Conservation (phyloP, 2,797 vertebrate species). For the Glyptemys insculpta region DNA sequence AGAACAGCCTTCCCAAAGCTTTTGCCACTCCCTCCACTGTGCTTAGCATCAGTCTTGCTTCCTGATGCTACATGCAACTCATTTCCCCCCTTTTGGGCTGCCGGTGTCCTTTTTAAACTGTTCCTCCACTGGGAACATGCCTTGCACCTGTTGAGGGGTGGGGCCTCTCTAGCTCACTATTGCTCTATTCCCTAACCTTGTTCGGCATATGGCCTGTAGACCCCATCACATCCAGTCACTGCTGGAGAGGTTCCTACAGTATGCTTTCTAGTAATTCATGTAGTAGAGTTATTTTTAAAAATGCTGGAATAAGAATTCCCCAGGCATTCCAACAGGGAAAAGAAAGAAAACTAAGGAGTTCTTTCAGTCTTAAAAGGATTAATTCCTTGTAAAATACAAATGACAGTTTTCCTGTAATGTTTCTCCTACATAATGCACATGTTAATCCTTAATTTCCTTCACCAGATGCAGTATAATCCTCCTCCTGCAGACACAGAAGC, state of each 20-base stretch:
- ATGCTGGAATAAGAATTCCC: slow-evolving; percentile 31
- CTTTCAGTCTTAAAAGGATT: slow-evolving; percentile 72
- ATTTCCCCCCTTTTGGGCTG: too few species aligned
- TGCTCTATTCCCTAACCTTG: too few species aligned
- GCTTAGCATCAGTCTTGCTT: too few species aligned
- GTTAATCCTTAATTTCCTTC: slow-evolving; percentile 75
- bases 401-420: slow-evolving; percentile 65
- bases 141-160: too few species aligned
- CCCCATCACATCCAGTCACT: not conserved
- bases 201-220: too few species aligned
- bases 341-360: slow-evolving; percentile 26
- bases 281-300: slow-evolving; percentile 6
- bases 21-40: too few species aligned
- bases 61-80: too few species aligned
- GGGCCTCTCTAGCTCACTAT: too few species aligned
- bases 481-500: slow-evolving; percentile 51
- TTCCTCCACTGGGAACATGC: too few species aligned
- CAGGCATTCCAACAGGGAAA: slow-evolving; percentile 14
- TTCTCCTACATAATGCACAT: slow-evolving; percentile 56
- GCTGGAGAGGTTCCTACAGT: not conserved
- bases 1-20: too few species aligned
- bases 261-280: not conserved
- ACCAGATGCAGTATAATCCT: slow-evolving; percentile 64
- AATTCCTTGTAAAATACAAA: slow-evolving; percentile 73
- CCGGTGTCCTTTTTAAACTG: too few species aligned